Base-by-base conservation (phyloP, 2,888 invertebrate genomes). In the Drosophila pseudotalamancana region DNA sequence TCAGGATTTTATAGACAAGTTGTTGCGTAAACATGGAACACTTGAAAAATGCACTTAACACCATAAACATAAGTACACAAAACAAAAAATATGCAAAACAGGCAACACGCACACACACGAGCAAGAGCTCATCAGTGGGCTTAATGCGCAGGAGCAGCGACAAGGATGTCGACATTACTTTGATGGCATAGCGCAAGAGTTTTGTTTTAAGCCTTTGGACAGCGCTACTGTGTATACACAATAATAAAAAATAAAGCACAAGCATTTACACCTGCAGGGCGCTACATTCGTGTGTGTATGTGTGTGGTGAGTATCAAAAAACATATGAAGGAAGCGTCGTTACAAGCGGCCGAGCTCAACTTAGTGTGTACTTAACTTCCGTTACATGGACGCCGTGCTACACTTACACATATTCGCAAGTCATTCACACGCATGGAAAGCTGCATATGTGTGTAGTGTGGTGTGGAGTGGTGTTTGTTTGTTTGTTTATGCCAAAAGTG, bases 281-380 rank as follows among this genome's bases (percentile, higher is more conserved):
- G 12, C 43, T 16, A 19, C 12, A 31, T 5, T 3, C 2, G 9
- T 12, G 50, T 40, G 29, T 18, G 32, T 35, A 53, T 54, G 51
- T 59, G 50, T 57, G 51, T 53, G 61, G 45, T 54, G 50, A 55
- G 82, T 78, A 75, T 70, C 86, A 86, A 79, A 82, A 81, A 82
- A 81, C 81, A 87, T 87, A 87, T 84, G 77, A 87, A 84, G 85
- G 87, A 82, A 82, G 67, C 69, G 64, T 46, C 62, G 75, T 69
- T 82, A 81, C 87, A 87, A 85, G 87, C 79, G 75, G 86, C 86
- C 80, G 88, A 78, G 87, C 77, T 78, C 74, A 87, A 84, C 87
- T 87, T 87, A 88, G 87, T 88, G 85, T 87, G 88, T 87, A 82
- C 88, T 89, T 85, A 76, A 82, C 82, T 88, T 88, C 85, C 85